Evolutionary conservation across 2,888 invertebrate species (phyloP), one percentile per base, ranked within the genome.

Genomic region (Spodoptera littoralis): DNA sequence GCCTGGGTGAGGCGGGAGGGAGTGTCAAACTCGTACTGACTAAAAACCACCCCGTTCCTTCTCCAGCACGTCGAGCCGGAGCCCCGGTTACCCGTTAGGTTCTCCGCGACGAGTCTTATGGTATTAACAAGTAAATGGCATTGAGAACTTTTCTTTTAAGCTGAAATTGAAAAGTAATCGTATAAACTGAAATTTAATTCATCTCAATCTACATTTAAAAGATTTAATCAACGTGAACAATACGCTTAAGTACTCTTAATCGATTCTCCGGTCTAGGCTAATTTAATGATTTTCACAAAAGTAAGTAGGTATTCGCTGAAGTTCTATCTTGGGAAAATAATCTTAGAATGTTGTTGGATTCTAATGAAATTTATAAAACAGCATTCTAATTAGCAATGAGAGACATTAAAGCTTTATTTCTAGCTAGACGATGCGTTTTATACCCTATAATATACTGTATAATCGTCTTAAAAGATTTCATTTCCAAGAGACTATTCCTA

Each of bases 341-440:
- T 30, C 13, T 36, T 36, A 9, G 5, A 43, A 47, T 44, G 36
- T 24, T 18, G 27, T 51, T 13, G 50, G 56, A 72, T 47, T 47
- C 42, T 27, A 58, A 60, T 54, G 13, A 60, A 56, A 60, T 65
- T 13, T 65, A 65, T 75, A 51, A 62, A 62, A 55, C n/a, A 22
- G 13, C 12, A 44, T 27, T 70, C n/a, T 72, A 72, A 76, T 76
- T 67, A 63, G 55, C 54, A 42, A 46, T 50, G 56, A 36, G 30
- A n/a, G 64, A 53, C 45, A 41, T 45, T 77, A 43, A 36, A 56
- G 27, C 18, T 41, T 71, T 55, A 62, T 59, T 56, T 53, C 56
- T 22, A 44, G 51, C 47, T 63, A 60, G 52, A 60, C 30, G 48
- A 52, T 27, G 30, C 52, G 6, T 53, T 62, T 71, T 56, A 24